Conservation (phyloP, 23 tunicate genomes). For the Styela clava region DNA sequence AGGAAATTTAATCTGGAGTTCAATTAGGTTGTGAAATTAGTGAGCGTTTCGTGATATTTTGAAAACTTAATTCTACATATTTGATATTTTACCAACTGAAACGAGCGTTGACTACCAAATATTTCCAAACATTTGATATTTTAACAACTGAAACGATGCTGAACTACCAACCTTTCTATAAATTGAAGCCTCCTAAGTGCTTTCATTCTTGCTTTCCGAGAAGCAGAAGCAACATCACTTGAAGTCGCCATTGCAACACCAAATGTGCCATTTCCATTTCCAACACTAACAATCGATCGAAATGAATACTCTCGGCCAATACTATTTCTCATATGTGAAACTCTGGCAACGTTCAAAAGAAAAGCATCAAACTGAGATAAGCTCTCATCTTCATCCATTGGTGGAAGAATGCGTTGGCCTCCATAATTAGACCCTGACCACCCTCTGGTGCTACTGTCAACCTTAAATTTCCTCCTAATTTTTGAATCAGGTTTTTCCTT, state of each 20-base stretch:
- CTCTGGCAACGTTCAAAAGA: conserved; percentile 58
- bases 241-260: conserved; percentile 47
- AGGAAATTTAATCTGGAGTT: too few relatives aligned
- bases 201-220: conserved; percentile 68
- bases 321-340: conserved; percentile 63
- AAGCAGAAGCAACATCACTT: conserved; percentile 44
- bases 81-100: too few relatives aligned
- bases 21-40: too few relatives aligned
- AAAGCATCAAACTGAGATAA: conserved; percentile 49
- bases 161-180: conserved; percentile 73
- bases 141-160: too few relatives aligned
- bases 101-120: too few relatives aligned
- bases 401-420: conserved; percentile 51
- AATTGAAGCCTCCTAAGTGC: conserved; percentile 57
- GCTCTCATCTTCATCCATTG: conserved; percentile 30
- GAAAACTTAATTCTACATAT: too few relatives aligned
- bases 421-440: conserved; percentile 87
- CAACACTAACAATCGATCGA: conserved; percentile 64
- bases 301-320: conserved; percentile 59
- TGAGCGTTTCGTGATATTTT: too few relatives aligned
- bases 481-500: background rate
- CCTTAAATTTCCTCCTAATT: background rate
- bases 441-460: conserved; percentile 28
- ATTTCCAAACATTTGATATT: too few relatives aligned
- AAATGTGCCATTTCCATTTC: conserved; percentile 76